These are phyloP conservation scores for Deilephila elpenor DNA, from an alignment of 2,888 invertebrate genomes.

Conservation along the genomic window DNA sequence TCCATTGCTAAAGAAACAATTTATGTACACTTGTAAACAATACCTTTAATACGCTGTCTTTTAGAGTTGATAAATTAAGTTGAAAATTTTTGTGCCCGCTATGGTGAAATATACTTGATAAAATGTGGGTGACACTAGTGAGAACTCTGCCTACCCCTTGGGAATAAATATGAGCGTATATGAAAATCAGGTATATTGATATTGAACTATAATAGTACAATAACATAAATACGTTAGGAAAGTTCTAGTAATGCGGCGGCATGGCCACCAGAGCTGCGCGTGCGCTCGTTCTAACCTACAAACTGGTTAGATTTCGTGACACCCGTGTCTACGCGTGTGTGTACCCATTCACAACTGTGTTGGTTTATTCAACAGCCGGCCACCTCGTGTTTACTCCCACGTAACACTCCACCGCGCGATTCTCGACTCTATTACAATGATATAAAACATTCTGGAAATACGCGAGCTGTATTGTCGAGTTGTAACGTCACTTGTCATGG, in stretches of 20 bases:
- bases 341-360: conserved; percentile 60
- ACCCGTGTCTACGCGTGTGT: conserved; percentile 65
- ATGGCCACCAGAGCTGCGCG: conserved; percentile 66
- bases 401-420: conserved; percentile 36
- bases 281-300: conserved; percentile 81
- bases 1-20: no score
- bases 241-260: conserved; percentile 29
- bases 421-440: conserved; percentile 41
- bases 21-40: no score
- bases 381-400: conserved; percentile 44
- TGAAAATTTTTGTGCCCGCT: no score
- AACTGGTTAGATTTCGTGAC: conserved; percentile 82
- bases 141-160: no score
- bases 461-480: conserved; percentile 34
- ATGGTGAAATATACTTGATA: no score
- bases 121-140: no score
- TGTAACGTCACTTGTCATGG: conserved; percentile 66
- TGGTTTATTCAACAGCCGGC: conserved; percentile 59
- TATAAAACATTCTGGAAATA: conserved; percentile 39
- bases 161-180: no score
- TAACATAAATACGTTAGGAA: background rate
- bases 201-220: background rate
- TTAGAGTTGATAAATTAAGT: no score
- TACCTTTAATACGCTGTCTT: no score
- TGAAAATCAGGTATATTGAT: no score